Conservation (phyloP, 2,113 vertebrate species). For the Mastomys coucha region DNA sequence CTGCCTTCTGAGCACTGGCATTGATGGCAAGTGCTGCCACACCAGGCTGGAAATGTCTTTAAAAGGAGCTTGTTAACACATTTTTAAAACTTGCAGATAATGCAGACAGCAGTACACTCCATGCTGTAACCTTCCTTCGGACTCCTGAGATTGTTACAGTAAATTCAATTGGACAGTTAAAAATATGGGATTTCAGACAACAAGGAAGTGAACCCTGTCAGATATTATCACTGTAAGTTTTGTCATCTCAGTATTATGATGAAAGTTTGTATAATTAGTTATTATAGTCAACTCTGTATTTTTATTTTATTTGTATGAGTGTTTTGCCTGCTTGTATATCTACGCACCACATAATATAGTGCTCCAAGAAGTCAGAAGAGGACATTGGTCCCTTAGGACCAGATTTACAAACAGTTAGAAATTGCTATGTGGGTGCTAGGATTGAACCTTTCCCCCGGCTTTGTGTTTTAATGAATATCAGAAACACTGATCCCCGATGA, state of each 20-base stretch:
- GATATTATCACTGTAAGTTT: slow-evolving; percentile 94
- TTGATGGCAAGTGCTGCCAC: too few species aligned
- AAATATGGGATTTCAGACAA: slow-evolving; percentile 97
- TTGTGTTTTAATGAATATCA: background rate
- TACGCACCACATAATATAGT: too few species aligned
- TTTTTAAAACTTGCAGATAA: slow-evolving; percentile 89
- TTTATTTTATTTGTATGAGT: background rate
- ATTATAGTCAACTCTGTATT: slow-evolving; percentile 35
- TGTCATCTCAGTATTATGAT: background rate
- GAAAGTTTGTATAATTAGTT: background rate
- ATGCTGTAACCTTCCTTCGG: slow-evolving; percentile 95
- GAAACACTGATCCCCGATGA: slow-evolving; percentile 6
- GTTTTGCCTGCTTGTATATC: background rate
- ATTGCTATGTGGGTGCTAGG: too few species aligned
- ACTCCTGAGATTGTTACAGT: slow-evolving; percentile 97
- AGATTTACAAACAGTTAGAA: background rate
- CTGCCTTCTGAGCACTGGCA: too few species aligned
- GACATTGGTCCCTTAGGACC: background rate
- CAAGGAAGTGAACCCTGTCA: slow-evolving; percentile 94
- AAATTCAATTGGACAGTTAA: slow-evolving; percentile 98
- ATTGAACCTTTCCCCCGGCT: background rate
- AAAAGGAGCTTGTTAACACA: background rate
- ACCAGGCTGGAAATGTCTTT: background rate
- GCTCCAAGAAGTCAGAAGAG: background rate
- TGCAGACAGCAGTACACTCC: slow-evolving; percentile 97